Evolutionary conservation across 2,888 invertebrate genomes (phyloP), one percentile per base, ranked within the genome.

Genomic region (Achlya flavicornis): DNA sequence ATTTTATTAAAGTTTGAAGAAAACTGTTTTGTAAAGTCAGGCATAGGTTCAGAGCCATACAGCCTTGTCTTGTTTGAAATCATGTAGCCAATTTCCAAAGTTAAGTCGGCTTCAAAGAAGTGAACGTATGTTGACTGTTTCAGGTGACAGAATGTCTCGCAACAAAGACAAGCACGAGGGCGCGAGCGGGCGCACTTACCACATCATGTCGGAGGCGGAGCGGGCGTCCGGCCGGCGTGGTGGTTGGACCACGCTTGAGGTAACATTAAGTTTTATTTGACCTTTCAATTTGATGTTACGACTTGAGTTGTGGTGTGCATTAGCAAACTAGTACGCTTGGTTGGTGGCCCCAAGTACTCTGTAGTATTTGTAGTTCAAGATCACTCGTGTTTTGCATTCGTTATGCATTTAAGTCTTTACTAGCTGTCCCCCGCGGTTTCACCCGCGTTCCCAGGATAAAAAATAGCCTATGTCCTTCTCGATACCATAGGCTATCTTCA

Each of bases 191-290:
- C 96, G 98, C 91, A 95, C 96, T 81, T 97, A 98, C 93, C 97
- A 97, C 84, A 97, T 98, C 93, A 97, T 98, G 97, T 97, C 98
- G 85, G 95, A 97, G 78, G 98, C 98, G 91, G 98, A 99, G 86
- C 96, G 97, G 87, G 97, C 97, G 84, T 96, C 97, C 80, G 98
- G 98, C 75, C 97, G 98, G 91, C 97, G 98, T 92, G 97, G 98
- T 78, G 96, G 96, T 90, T 99, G 98, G 98, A 96, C 97, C 89
- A 97, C 97, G 87, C 95, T 98, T 94, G 98, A 98, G 96, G 97
- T 98, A 93, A 96, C 32, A 95, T 77, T 80, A 58, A 16, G 61
- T 61, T 32, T 19, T 0, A 10, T 35, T 12, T 58, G 8, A 33
- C n/a, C 35, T 33, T 14, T 7, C 8, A 33, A 26, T 26, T 57